phyloP scores from a whole-genome alignment of 2,797 vertebrate genomes.

The Myotis planiceps region DNA sequence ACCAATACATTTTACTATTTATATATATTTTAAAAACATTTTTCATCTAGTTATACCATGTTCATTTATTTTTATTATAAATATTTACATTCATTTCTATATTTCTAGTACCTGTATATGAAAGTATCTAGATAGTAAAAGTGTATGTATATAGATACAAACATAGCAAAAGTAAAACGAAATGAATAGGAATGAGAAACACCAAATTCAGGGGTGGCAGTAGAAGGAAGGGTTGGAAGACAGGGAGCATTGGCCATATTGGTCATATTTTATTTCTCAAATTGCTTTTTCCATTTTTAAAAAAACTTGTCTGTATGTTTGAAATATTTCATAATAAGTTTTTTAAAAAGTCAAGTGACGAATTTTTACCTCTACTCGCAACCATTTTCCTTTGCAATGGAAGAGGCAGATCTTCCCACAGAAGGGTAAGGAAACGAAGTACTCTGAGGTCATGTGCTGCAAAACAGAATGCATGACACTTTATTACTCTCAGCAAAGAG shows the following conservation, averaged over 20 bases:
- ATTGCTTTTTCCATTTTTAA: background rate
- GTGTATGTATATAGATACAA: background rate
- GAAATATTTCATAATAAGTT: constrained; percentile 12
- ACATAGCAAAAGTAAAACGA: background rate
- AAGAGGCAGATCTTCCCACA: constrained; percentile 94
- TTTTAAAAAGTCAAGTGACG: background rate
- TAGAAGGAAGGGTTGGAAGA: background rate
- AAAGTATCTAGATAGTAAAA: background rate
- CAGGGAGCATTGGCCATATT: background rate
- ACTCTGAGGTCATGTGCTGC: constrained; percentile 89
- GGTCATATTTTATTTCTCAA: background rate
- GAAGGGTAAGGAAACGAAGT: constrained; percentile 91
- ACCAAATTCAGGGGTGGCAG: background rate
- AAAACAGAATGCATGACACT: constrained; percentile 69
- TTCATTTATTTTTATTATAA: background rate
- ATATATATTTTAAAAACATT: background rate
- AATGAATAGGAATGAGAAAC: background rate
- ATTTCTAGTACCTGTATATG: background rate
- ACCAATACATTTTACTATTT: background rate
- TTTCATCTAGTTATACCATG: background rate
- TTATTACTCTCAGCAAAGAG: background rate
- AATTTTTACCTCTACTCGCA: constrained; percentile 92
- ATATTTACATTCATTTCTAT: background rate
- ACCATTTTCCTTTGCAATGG: constrained; percentile 92
- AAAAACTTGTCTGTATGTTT: background rate